Base-by-base conservation (phyloP, 1,140 invertebrate species). In the Drosophila setifemur region DNA sequence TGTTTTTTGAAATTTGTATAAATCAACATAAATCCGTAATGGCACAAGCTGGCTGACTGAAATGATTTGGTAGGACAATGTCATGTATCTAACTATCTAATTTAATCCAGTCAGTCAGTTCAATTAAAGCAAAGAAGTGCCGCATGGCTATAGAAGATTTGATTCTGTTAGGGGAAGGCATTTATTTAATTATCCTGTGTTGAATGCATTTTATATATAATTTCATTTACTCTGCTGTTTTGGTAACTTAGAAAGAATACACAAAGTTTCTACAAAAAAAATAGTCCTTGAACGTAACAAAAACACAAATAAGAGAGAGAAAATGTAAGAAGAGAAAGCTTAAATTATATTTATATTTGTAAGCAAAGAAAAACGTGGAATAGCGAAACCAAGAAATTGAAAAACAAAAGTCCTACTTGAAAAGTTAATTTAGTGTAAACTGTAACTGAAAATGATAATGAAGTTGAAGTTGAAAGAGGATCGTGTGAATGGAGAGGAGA, bases 381-480 rank as follows among this genome's bases (percentile, higher is more conserved):
- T 35, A 67, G 21, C 18, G 40, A 61, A 70, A 40, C 16, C 53
- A 43, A 58, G 54, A 43, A 33, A 57, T 54, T 40, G 26, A 71
- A 77, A 50, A 67, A 53, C 21, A 50, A 70, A 68, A 76, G 61
- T 86, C 81, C 81, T 86, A 85, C 74, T 86, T 81, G 76, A 86
- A 85, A 85, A 86, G 81, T 67, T 85, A 83, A 67, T 82, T 83
- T 83, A 79, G 66, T 74, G 19, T 74, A 83, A 73, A 64, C 16
- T 57, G 53, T 47, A 82, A 77, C 53, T 58, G 58, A 71, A 72
- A 73, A 26, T 55, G 43, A 44, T 66, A 67, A 19, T 23, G 35
- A 52, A 28, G 33, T 7, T 6, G 18, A 70, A 71, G 45, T 19
- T 35, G 53, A 48, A 49, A 31, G 66, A 37, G 54, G 53, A 45